Percentiles rank a stretch among this genome's conserved stretches.
Conservation (phyloP, 2,797 vertebrate species). For the Pangasius larnaudii region DNA sequence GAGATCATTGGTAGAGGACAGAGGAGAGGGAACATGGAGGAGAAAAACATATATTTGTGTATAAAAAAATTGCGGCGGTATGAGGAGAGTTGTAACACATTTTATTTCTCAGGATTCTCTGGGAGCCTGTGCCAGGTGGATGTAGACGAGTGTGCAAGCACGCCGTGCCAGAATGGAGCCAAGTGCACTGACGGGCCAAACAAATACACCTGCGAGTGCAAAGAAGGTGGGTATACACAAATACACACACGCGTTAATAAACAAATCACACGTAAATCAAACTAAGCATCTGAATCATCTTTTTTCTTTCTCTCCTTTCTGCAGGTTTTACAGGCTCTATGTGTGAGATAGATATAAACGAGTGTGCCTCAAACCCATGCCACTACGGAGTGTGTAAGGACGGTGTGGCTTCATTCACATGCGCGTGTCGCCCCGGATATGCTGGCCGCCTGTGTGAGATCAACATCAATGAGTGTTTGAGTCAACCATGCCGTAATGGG, state of each 20-base stretch:
- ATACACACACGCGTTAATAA: too few species aligned
- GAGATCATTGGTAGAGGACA: neutral
- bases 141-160: constrained; percentile 94
- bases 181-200: constrained; percentile 93
- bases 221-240: constrained; percentile 81
- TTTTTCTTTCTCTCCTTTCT: neutral
- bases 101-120: constrained; percentile 83
- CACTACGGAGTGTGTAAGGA: constrained; percentile 92
- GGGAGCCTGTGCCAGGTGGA: constrained; percentile 90
- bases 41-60: neutral
- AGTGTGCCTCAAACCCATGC: constrained; percentile 89
- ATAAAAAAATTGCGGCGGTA: too few species aligned
- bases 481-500: constrained; percentile 92
- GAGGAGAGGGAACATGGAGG: neutral
- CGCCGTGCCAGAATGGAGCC: constrained; percentile 92
- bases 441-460: constrained; percentile 90
- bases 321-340: constrained; percentile 86
- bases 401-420: constrained; percentile 88
- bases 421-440: constrained; percentile 87
- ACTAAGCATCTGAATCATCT: neutral
- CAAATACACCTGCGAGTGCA: constrained; percentile 92
- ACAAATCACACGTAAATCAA: neutral
- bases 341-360: constrained; percentile 88
- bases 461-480: constrained; percentile 95
- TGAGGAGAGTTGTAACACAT: constrained; percentile 11